Conservation (phyloP, 1,140 invertebrate species). For the Chelonus insularis region DNA sequence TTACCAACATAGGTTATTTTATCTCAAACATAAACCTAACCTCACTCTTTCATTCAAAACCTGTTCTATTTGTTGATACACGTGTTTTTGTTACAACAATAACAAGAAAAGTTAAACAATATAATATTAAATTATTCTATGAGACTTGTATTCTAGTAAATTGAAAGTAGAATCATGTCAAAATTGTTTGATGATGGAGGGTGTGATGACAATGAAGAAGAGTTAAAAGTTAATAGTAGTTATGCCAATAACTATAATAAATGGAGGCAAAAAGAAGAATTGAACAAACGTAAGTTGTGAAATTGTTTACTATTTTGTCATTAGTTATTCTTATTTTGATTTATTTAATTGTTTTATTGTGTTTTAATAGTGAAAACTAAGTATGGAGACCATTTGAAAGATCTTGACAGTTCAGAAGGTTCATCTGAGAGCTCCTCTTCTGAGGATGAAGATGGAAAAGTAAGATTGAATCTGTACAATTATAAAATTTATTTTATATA, state of each 20-base stretch:
- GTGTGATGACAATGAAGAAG: slow-evolving; percentile 56
- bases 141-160: too few relatives aligned
- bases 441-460: slow-evolving; percentile 68
- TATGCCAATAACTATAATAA: slow-evolving; percentile 82
- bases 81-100: too few relatives aligned
- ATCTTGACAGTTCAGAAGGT: slow-evolving; percentile 44
- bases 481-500: slow-evolving; percentile 16
- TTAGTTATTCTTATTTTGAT: slow-evolving; percentile 27
- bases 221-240: slow-evolving; percentile 73
- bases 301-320: slow-evolving; percentile 23
- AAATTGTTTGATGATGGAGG: slow-evolving; percentile 55
- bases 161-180: slow-evolving; percentile 46
- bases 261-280: slow-evolving; percentile 82
- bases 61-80: too few relatives aligned
- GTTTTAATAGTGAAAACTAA: slow-evolving; percentile 71
- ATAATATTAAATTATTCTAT: too few relatives aligned
- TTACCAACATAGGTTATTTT: too few relatives aligned
- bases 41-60: too few relatives aligned
- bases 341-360: slow-evolving; percentile 12
- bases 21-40: too few relatives aligned
- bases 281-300: slow-evolving; percentile 74
- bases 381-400: slow-evolving; percentile 65
- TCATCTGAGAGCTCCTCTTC: slow-evolving; percentile 57
- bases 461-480: slow-evolving; percentile 36
- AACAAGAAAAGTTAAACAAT: too few relatives aligned